These are phyloP conservation scores for Drosophila sp. DNA, from an alignment of 1,140 invertebrate species.

Conservation along the genomic window DNA sequence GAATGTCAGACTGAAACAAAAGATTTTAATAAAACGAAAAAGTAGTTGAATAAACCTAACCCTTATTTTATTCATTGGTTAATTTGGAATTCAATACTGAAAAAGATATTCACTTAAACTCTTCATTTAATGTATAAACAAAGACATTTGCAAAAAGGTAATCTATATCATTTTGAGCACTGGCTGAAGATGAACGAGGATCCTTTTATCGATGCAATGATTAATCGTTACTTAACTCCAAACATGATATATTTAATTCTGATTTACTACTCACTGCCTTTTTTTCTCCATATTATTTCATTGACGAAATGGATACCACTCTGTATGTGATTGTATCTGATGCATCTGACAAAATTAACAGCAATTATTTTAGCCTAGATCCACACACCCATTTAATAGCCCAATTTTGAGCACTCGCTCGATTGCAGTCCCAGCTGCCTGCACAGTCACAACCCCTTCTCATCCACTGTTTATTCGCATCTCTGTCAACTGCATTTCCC, in stretches of 20 bases:
- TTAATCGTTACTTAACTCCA: too few species aligned
- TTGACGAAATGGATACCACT: too few species aligned
- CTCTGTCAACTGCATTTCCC: neutral
- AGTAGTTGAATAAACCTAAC: neutral
- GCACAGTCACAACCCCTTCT: constrained; percentile 24
- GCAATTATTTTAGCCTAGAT: constrained; percentile 18
- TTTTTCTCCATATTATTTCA: too few species aligned
- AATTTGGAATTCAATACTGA: too few species aligned
- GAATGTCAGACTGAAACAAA: neutral
- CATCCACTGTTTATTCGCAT: neutral
- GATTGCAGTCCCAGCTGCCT: constrained; percentile 19
- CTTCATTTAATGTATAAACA: too few species aligned
- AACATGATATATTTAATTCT: too few species aligned
- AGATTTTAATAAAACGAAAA: neutral
- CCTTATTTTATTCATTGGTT: neutral
- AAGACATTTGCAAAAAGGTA: too few species aligned
- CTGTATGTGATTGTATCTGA: neutral
- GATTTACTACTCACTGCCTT: too few species aligned
- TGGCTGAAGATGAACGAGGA: too few species aligned
- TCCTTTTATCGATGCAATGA: too few species aligned
- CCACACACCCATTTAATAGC: neutral
- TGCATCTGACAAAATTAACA: neutral
- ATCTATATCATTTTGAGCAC: too few species aligned
- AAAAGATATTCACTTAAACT: too few species aligned
- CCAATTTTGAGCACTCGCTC: neutral